Conservation (phyloP, 1,140 invertebrate species). For the Zaprionus africanus region DNA sequence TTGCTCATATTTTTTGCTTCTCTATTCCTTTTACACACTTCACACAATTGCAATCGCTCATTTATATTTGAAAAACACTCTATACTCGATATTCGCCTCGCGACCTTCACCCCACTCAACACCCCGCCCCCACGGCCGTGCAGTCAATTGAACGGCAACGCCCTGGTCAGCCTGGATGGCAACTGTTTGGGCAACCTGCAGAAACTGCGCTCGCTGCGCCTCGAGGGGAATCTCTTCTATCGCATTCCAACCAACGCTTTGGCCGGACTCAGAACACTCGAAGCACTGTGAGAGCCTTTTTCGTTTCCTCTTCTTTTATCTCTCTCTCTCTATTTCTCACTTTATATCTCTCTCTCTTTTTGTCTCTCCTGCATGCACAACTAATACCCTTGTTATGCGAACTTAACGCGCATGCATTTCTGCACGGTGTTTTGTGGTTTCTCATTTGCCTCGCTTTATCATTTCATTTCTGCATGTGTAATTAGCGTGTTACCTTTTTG, state of each 20-base stretch:
- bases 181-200: constrained; percentile 86
- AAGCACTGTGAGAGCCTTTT: constrained; percentile 88
- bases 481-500: constrained; percentile 53
- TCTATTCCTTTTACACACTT: constrained; percentile 53
- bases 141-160: constrained; percentile 90
- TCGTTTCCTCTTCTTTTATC: constrained; percentile 1
- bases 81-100: not conserved
- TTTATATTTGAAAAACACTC: constrained; percentile 3
- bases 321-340: constrained; percentile 10
- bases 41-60: constrained; percentile 53
- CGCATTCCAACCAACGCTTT: constrained; percentile 87
- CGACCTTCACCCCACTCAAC: constrained; percentile 12
- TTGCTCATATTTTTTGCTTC: constrained; percentile 61
- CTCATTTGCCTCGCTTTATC: constrained; percentile 14
- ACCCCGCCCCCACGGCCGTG: constrained; percentile 12
- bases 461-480: constrained; percentile 30
- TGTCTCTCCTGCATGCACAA: constrained; percentile 12
- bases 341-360: not conserved
- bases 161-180: constrained; percentile 86
- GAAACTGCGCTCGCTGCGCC: constrained; percentile 87
- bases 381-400: constrained; percentile 11
- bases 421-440: constrained; percentile 9
- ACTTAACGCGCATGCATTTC: constrained; percentile 38
- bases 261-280: constrained; percentile 86
- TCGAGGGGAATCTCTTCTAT: constrained; percentile 88